Evolutionary conservation across 2,113 vertebrate species (phyloP).

Genomic region (Oreochromis aureus): DNA sequence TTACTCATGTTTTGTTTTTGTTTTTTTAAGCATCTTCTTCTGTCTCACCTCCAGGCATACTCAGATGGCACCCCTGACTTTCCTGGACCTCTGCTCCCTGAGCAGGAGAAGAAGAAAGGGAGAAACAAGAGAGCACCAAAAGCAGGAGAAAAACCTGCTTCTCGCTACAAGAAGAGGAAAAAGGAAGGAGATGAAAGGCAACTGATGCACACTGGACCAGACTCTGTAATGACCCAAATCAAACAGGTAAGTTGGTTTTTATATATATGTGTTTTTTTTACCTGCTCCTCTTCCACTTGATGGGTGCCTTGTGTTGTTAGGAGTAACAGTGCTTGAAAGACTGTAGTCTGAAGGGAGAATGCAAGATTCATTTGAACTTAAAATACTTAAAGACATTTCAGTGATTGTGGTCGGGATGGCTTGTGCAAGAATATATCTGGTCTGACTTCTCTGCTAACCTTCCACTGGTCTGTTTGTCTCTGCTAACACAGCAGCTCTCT

Average conservation of each 20-base stretch:
- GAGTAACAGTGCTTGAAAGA: neutral
- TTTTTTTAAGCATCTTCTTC: neutral
- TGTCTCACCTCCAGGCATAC: slow-evolving; percentile 66
- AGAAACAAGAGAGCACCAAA: slow-evolving; percentile 85
- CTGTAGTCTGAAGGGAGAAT: neutral
- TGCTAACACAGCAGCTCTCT: slow-evolving; percentile 83
- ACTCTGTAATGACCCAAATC: slow-evolving; percentile 81
- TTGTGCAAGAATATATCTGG: neutral
- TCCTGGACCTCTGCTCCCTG: slow-evolving; percentile 74
- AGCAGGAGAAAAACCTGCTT: slow-evolving; percentile 83
- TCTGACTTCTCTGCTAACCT: neutral
- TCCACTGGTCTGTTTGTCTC: neutral
- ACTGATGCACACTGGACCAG: slow-evolving; percentile 73
- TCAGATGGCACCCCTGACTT: slow-evolving; percentile 79
- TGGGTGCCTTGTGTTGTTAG: neutral
- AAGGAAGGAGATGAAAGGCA: slow-evolving; percentile 91
- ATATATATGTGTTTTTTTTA: neutral
- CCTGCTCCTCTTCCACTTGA: neutral
- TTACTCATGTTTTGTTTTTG: neutral
- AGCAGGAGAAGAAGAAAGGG: slow-evolving; percentile 87
- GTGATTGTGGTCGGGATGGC: neutral
- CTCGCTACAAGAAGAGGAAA: slow-evolving; percentile 92
- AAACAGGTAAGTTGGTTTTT: slow-evolving; percentile 78
- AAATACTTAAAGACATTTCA: neutral
- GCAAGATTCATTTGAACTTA: neutral